Base-by-base conservation (phyloP, 92 coral and sea anemone species). In the Bergia puertoricense region DNA sequence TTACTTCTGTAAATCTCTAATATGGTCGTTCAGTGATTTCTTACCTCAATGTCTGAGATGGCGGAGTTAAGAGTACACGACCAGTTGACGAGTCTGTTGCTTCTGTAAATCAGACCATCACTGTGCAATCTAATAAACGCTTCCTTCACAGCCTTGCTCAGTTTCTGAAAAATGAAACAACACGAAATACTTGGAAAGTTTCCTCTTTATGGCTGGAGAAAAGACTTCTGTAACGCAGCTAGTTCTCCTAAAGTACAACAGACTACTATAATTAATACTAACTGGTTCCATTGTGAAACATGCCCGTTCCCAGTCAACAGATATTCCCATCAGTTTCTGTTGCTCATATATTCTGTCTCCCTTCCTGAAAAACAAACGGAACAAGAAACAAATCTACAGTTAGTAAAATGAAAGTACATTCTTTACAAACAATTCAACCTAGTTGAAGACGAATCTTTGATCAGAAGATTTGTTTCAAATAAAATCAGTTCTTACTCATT, bases 261-360 rank as follows among this genome's bases (percentile, higher is more conserved):
- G 73, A 46, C n/a, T 81, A 46, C n/a, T 20, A 16, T 41, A 3
- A 56, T 22, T 48, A 39, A 11, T 62, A 91, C 94, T 85, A 86
- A 96, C 99, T 77, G 95, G 98, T 48, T 96, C 98, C 99, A 97
- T 97, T 39, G 99, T 97, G 88, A 97, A 97, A 72, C 98, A 94
- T 50, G 98, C 99, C 86, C 99, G 88, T n/a, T 95, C 99, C 99
- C 99, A 97, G 90, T 97, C 99, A 39, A 95, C 98, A 42, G 99
- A 92, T 10, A 97, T 93, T 13, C 99, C 99, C 97, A 97, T 95
- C 76, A 91, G 92, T 85, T 90, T 87, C 82, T 92, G 92, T 87
- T 97, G 99, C 41, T 97, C 91, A 81, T 97, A 97, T 50, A 97
- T 97, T 30, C 95, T 93, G 88, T 97, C 95, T 74, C 99, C 99